phyloP scores from a whole-genome alignment of 2,888 invertebrate species.

The Stictocephala bisonia region DNA sequence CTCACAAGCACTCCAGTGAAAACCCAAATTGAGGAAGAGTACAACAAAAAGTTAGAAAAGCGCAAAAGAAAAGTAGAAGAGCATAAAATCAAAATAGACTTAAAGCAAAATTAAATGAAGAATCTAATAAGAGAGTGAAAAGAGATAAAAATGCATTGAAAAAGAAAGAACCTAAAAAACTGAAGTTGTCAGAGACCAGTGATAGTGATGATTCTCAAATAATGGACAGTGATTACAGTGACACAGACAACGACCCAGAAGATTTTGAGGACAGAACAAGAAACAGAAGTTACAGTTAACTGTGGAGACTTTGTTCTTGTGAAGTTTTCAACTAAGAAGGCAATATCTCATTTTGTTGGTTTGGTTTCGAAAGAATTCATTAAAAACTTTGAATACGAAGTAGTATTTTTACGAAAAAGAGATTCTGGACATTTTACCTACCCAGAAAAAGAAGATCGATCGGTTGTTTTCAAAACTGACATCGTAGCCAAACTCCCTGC shows the following conservation, averaged over 20 bases:
- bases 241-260: conserved; percentile 7
- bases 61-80: too few species aligned
- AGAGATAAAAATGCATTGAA: background rate
- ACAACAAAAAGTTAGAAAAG: conserved; percentile 1
- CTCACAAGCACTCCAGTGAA: too few species aligned
- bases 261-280: background rate
- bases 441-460: conserved; percentile 2
- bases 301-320: conserved; percentile 30
- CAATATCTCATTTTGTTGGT: conserved; percentile 26
- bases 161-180: conserved; percentile 41
- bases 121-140: background rate
- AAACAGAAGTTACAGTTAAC: background rate
- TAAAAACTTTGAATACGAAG: background rate
- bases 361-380: background rate
- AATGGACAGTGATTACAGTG: conserved; percentile 2
- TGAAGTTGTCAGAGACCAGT: conserved; percentile 10
- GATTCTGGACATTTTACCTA: conserved; percentile 22
- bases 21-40: conserved; percentile 37
- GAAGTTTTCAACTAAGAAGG: conserved; percentile 29
- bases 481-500: conserved; percentile 17
- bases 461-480: conserved; percentile 9
- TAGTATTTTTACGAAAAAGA: background rate
- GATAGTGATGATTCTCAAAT: background rate
- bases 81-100: too few species aligned
- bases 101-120: background rate